Percentiles rank a stretch among this genome's conserved stretches.
Evolutionary conservation across 1,140 invertebrate species (phyloP).

Genomic region (Zeugodacus cucurbitae): DNA sequence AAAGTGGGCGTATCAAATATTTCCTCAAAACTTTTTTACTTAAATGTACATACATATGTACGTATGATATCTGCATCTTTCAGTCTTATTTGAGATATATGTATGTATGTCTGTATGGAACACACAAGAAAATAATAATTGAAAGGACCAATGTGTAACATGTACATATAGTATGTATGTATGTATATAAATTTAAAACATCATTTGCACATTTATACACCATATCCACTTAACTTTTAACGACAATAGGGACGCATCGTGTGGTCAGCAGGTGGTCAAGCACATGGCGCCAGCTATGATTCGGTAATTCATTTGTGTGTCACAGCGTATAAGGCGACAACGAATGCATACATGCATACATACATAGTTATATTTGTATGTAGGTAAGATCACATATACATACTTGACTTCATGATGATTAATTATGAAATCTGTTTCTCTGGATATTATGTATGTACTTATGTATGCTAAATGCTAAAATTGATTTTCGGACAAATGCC

Average conservation of each 20-base stretch:
- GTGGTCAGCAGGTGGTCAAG: slow-evolving; percentile 61
- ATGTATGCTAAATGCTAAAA: neutral
- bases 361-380: neutral
- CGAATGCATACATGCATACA: neutral
- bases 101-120: neutral
- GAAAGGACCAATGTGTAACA: too few relatives aligned
- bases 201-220: too few relatives aligned
- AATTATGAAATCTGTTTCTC: neutral
- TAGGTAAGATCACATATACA: neutral
- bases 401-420: neutral
- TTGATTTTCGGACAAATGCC: neutral
- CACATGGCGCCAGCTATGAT: slow-evolving; percentile 56
- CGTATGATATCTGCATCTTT: too few relatives aligned
- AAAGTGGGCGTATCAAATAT: slow-evolving; percentile 62
- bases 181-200: neutral
- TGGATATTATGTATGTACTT: neutral
- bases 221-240: slow-evolving; percentile 42
- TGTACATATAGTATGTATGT: neutral
- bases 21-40: slow-evolving; percentile 53
- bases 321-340: neutral
- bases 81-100: neutral
- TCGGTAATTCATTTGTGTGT: neutral
- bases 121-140: too few relatives aligned
- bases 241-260: slow-evolving; percentile 58
- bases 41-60: neutral